phyloP scores from a whole-genome alignment of 2,888 invertebrate genomes.

The Cantharis lateralis region DNA sequence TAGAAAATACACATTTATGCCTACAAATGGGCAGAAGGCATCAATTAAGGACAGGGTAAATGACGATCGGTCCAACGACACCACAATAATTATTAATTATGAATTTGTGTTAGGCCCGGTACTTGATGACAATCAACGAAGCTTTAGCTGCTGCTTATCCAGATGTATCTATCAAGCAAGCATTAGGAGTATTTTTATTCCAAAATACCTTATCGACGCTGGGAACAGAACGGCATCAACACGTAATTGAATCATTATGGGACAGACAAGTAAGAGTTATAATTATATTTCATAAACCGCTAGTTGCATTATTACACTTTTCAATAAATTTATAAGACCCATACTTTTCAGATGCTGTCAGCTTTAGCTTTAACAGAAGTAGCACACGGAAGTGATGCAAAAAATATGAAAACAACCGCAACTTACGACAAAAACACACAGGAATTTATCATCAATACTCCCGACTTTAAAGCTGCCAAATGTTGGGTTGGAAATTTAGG shows the following conservation, averaged over 20 bases:
- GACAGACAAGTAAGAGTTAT: conserved; percentile 65
- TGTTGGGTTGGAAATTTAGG: conserved; percentile 96
- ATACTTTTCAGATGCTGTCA: conserved; percentile 65
- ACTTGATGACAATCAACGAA: conserved; percentile 77
- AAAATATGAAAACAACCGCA: conserved; percentile 88
- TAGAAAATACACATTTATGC: conserved; percentile 68
- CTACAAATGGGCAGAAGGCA: conserved; percentile 38
- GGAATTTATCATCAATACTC: conserved; percentile 88
- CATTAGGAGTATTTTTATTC: conserved; percentile 74
- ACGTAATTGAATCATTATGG: conserved; percentile 71
- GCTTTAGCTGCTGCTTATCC: conserved; percentile 72
- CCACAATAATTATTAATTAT: not conserved
- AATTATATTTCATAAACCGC: too few species aligned
- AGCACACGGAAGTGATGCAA: conserved; percentile 93
- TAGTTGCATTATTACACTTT: too few species aligned
- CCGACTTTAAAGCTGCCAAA: conserved; percentile 94
- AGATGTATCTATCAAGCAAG: conserved; percentile 78
- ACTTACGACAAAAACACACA: conserved; percentile 77
- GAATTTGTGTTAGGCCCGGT: conserved; percentile 64
- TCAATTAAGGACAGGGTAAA: conserved; percentile 19
- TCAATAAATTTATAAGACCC: too few species aligned
- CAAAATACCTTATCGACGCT: conserved; percentile 75
- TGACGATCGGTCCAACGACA: not conserved
- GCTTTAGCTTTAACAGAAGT: conserved; percentile 92
- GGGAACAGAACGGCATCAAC: conserved; percentile 74